Percentiles rank a stretch among this genome's conserved stretches.
These are phyloP conservation scores for Thalassaphorura encarpata DNA, from an alignment of 1,140 invertebrate species.

Conservation along the genomic window DNA sequence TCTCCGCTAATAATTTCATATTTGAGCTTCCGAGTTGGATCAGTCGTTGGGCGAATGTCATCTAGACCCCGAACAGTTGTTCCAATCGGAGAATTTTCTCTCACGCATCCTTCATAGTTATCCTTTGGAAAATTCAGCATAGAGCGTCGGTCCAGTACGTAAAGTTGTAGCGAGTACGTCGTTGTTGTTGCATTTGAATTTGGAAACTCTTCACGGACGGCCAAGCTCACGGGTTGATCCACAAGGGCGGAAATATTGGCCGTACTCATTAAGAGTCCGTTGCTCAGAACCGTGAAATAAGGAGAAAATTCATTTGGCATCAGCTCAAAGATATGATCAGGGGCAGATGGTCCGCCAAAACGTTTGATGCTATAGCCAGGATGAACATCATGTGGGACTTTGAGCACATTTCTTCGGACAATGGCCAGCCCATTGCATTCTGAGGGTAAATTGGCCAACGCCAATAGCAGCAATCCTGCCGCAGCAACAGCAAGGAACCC, in stretches of 20 bases:
- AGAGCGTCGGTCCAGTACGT: slow-evolving; percentile 65
- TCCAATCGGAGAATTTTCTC: slow-evolving; percentile 60
- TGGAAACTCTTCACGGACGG: slow-evolving; percentile 60
- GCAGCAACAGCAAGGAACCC: no score
- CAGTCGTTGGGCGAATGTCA: slow-evolving; percentile 28
- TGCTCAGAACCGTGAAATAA: slow-evolving; percentile 74
- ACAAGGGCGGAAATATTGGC: slow-evolving; percentile 67
- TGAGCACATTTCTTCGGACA: slow-evolving; percentile 34
- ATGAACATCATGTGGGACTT: slow-evolving; percentile 60
- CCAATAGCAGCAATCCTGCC: no score
- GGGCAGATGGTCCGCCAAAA: slow-evolving; percentile 42
- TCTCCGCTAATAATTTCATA: slow-evolving; percentile 67
- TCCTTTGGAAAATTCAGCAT: slow-evolving; percentile 66
- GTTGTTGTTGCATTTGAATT: slow-evolving; percentile 61
- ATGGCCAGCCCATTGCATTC: slow-evolving; percentile 23
- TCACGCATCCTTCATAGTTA: slow-evolving; percentile 50
- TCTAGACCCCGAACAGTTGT: slow-evolving; percentile 53
- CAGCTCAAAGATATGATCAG: slow-evolving; percentile 50
- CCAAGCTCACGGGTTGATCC: slow-evolving; percentile 63
- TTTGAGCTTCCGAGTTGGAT: slow-evolving; percentile 52
- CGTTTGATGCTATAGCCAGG: slow-evolving; percentile 73
- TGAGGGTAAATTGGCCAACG: neutral
- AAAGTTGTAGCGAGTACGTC: slow-evolving; percentile 65
- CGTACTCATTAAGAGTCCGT: slow-evolving; percentile 82
- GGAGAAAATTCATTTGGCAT: slow-evolving; percentile 65